These are phyloP conservation scores for Lasioglossum baleicum DNA, from an alignment of 1,140 invertebrate species.

Conservation along the genomic window DNA sequence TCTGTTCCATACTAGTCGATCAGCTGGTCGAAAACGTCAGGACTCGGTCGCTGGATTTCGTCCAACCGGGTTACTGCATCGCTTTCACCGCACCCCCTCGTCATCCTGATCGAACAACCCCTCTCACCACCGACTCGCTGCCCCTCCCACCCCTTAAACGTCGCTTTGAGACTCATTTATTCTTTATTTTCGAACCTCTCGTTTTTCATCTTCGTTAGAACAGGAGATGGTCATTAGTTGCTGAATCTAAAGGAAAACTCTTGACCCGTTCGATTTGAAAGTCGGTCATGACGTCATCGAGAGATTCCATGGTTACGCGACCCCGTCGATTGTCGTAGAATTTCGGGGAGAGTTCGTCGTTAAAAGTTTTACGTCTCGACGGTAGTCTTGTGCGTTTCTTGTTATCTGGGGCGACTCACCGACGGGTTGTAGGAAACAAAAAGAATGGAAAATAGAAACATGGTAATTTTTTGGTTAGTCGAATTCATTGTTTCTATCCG, in stretches of 20 bases:
- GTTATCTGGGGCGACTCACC: too few species aligned
- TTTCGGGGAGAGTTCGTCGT: neutral
- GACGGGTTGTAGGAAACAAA: too few species aligned
- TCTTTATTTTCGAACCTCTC: neutral
- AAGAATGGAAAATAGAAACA: too few species aligned
- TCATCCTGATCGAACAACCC: slow-evolving; percentile 34
- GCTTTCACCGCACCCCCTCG: slow-evolving; percentile 32
- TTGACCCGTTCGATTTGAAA: slow-evolving; percentile 39
- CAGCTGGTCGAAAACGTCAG: slow-evolving; percentile 68
- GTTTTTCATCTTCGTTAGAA: slow-evolving; percentile 26
- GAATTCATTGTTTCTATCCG: too few species aligned
- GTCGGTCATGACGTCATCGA: slow-evolving; percentile 29
- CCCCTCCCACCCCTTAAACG: slow-evolving; percentile 15
- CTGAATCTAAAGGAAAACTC: slow-evolving; percentile 18
- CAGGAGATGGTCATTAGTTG: slow-evolving; percentile 19
- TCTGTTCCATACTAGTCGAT: slow-evolving; percentile 58
- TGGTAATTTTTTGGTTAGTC: too few species aligned
- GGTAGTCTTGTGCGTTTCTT: too few species aligned
- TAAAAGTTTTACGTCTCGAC: neutral
- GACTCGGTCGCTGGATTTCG: slow-evolving; percentile 72
- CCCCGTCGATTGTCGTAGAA: neutral
- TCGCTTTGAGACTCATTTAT: slow-evolving; percentile 16
- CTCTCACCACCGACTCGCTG: slow-evolving; percentile 22
- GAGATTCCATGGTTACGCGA: neutral
- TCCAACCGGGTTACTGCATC: slow-evolving; percentile 78